These are phyloP conservation scores for Apodemia zela DNA, from an alignment of 2,888 invertebrate species.

Conservation along the genomic window DNA sequence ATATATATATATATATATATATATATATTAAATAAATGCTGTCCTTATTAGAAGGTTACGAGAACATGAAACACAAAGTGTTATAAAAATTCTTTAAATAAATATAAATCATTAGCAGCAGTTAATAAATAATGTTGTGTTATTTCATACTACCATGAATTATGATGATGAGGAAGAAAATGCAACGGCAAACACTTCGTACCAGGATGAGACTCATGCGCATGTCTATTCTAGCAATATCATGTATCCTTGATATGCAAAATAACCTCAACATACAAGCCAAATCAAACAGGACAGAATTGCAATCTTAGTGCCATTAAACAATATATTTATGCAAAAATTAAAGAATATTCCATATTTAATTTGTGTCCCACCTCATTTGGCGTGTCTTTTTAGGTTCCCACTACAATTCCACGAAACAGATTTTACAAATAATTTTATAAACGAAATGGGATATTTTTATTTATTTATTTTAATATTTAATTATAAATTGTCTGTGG, in stretches of 20 bases:
- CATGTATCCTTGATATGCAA: conserved; percentile 15
- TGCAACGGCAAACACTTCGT: neutral
- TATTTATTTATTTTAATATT: too few relatives aligned
- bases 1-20: too few relatives aligned
- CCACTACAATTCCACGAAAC: neutral
- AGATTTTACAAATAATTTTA: too few relatives aligned
- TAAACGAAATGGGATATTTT: too few relatives aligned
- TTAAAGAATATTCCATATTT: neutral
- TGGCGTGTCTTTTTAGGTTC: neutral
- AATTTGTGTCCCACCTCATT: neutral
- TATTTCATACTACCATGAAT: neutral
- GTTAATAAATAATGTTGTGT: neutral
- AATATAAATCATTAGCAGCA: neutral
- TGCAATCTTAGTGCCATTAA: too few relatives aligned
- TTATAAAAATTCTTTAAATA: neutral
- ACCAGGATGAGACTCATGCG: conserved; percentile 16
- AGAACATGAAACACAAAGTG: neutral
- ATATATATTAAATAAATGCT: too few relatives aligned
- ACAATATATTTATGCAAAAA: too few relatives aligned
- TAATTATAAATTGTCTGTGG: too few relatives aligned
- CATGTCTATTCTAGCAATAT: conserved; percentile 10
- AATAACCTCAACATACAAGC: neutral
- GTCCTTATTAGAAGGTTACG: neutral
- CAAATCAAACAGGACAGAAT: neutral
- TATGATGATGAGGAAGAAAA: conserved; percentile 8